Evolutionary conservation across 2,888 invertebrate species (phyloP).

Genomic region (Nomada fucata): DNA sequence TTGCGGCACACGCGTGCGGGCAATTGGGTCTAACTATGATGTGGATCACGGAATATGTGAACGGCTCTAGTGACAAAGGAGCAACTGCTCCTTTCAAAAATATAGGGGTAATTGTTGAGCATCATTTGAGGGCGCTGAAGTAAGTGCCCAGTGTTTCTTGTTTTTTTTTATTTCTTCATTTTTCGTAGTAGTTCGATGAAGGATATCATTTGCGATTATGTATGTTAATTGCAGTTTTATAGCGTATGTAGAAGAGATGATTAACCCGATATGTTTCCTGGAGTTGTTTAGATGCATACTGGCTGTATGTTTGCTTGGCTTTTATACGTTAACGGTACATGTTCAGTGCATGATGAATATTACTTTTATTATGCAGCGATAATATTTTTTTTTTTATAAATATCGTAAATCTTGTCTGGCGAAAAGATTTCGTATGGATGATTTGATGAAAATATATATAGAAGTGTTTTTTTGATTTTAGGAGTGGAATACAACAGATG

Average conservation of each 20-base stretch:
- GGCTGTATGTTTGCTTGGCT: constrained; percentile 78
- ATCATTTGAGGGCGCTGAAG: constrained; percentile 65
- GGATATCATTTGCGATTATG: not conserved
- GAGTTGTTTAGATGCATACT: constrained; percentile 78
- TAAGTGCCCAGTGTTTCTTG: constrained; percentile 1
- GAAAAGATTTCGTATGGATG: too few species aligned
- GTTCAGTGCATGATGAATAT: not conserved
- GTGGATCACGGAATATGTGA: constrained; percentile 56
- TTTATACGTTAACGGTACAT: constrained; percentile 77
- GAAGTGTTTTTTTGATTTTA: constrained; percentile 37
- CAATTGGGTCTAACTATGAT: constrained; percentile 65
- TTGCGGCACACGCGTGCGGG: constrained; percentile 71
- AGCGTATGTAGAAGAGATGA: constrained; percentile 67
- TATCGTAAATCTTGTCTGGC: too few species aligned
- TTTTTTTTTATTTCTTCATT: not conserved
- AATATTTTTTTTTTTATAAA: too few species aligned
- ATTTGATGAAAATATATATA: too few species aligned
- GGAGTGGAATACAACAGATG: constrained; percentile 42
- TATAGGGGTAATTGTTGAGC: constrained; percentile 53
- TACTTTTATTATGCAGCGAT: not conserved
- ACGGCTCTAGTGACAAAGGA: not conserved
- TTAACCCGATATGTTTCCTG: constrained; percentile 76
- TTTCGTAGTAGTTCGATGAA: too few species aligned
- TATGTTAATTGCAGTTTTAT: constrained; percentile 70
- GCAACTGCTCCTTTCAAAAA: not conserved